A percentile compares a stretch with the other conserved stretches of the same genome.
phyloP scores from a whole-genome alignment of 2,113 vertebrate species.

The Alces alces region DNA sequence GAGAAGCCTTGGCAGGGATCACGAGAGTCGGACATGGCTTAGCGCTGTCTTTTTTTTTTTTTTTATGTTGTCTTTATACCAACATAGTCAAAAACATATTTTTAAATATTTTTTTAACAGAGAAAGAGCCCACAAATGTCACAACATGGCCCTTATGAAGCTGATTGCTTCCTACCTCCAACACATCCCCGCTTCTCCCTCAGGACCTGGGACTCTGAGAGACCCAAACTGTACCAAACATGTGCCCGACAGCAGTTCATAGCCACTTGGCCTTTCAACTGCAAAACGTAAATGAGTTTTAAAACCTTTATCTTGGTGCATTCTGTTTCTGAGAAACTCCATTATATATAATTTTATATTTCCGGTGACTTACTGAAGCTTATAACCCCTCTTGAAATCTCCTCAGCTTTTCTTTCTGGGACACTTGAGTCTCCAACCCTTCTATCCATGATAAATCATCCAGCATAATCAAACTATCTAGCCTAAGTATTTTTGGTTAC shows the following conservation, averaged over 20 bases:
- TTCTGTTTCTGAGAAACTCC: conserved; percentile 13
- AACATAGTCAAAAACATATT: background rate
- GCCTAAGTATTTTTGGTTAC: conserved; percentile 44
- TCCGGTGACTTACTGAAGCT: background rate
- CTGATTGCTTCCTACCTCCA: background rate
- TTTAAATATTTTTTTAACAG: background rate
- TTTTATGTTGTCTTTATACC: background rate
- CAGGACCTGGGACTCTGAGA: background rate
- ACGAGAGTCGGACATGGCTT: background rate
- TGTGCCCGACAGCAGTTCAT: background rate
- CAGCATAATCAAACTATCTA: conserved; percentile 52
- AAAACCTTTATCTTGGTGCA: conserved; percentile 21
- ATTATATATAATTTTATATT: background rate
- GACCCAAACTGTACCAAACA: background rate
- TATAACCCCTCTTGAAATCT: conserved; percentile 16
- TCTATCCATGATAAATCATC: conserved; percentile 56
- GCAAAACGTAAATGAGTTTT: background rate
- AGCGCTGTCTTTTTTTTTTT: background rate
- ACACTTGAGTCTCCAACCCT: background rate
- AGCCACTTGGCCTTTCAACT: background rate
- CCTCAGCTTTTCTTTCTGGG: conserved; percentile 6
- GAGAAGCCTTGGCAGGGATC: background rate
- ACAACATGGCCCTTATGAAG: background rate
- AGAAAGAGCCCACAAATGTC: background rate
- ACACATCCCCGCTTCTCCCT: background rate